phyloP scores from a whole-genome alignment of 1,140 invertebrate genomes.

The Drosophila pseudoobscura region DNA sequence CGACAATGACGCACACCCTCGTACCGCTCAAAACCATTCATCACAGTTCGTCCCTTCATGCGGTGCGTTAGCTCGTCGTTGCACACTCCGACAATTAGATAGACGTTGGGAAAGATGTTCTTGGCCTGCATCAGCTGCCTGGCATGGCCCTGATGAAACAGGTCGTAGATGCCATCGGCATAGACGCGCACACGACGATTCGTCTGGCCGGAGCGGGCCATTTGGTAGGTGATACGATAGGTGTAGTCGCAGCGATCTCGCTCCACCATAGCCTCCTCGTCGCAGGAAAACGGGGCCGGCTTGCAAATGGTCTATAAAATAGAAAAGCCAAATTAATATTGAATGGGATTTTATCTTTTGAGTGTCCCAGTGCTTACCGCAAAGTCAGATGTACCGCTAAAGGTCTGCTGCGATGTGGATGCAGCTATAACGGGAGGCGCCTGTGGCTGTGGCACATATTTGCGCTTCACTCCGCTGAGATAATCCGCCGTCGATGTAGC shows the following conservation, averaged over 20 bases:
- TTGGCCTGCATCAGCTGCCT: slow-evolving; percentile 99
- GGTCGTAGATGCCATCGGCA: slow-evolving; percentile 98
- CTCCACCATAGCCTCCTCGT: slow-evolving; percentile 91
- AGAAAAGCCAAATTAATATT: not conserved
- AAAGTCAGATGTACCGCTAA: slow-evolving; percentile 61
- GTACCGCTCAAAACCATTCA: slow-evolving; percentile 97
- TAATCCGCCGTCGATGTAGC: slow-evolving; percentile 48
- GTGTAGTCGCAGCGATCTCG: slow-evolving; percentile 93
- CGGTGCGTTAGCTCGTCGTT: slow-evolving; percentile 94
- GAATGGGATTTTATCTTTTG: too few species aligned
- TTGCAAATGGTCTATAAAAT: slow-evolving; percentile 89
- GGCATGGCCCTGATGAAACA: slow-evolving; percentile 98
- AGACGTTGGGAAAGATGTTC: slow-evolving; percentile 98
- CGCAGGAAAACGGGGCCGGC: slow-evolving; percentile 95
- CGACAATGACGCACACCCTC: slow-evolving; percentile 98
- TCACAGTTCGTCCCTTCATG: slow-evolving; percentile 98
- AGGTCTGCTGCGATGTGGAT: slow-evolving; percentile 31
- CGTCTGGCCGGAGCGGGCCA: slow-evolving; percentile 91
- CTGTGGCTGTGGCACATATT: slow-evolving; percentile 46
- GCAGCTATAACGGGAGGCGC: slow-evolving; percentile 16
- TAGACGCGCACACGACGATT: slow-evolving; percentile 94
- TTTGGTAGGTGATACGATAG: slow-evolving; percentile 91
- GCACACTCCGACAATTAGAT: slow-evolving; percentile 99
- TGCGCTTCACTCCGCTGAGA: slow-evolving; percentile 63
- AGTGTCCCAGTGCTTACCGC: slow-evolving; percentile 48